Conservation (phyloP, 2,888 invertebrate genomes). For the Aphidius colemani region DNA sequence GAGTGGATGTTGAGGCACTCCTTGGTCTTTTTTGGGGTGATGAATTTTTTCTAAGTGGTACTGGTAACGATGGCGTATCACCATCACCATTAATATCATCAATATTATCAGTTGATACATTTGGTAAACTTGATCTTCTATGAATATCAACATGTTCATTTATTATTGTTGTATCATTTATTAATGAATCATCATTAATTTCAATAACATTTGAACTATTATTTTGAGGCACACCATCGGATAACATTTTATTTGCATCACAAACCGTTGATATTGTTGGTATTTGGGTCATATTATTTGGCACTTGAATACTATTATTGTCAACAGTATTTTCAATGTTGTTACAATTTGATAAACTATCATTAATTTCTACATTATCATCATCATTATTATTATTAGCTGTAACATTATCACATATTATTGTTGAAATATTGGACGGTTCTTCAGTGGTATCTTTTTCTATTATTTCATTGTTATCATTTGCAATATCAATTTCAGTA, state of each 20-base stretch:
- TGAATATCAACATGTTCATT: conserved; percentile 51
- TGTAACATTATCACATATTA: conserved; percentile 54
- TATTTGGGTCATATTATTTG: conserved; percentile 62
- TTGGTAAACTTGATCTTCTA: conserved; percentile 69
- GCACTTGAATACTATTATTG: conserved; percentile 57
- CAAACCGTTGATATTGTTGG: conserved; percentile 76
- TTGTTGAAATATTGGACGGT: conserved; percentile 60
- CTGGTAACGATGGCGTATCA: conserved; percentile 53
- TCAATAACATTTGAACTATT: conserved; percentile 50
- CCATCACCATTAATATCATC: conserved; percentile 52
- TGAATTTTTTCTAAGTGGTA: conserved; percentile 50
- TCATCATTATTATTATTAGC: conserved; percentile 42
- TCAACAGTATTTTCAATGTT: conserved; percentile 57
- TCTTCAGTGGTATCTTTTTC: conserved; percentile 51
- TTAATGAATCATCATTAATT: conserved; percentile 46
- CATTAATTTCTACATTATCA: conserved; percentile 50
- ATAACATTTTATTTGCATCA: conserved; percentile 67
- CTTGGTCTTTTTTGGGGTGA: conserved; percentile 76
- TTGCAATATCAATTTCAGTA: conserved; percentile 3
- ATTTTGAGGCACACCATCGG: conserved; percentile 57
- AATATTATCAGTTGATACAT: conserved; percentile 51
- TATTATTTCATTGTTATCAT: conserved; percentile 35
- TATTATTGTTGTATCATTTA: conserved; percentile 36
- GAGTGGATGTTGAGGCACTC: conserved; percentile 80
- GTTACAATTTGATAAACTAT: conserved; percentile 57